A percentile compares a stretch with the other conserved stretches of the same genome.
phyloP scores from a whole-genome alignment of 2,113 vertebrate species.

The Caranx melampygus region DNA sequence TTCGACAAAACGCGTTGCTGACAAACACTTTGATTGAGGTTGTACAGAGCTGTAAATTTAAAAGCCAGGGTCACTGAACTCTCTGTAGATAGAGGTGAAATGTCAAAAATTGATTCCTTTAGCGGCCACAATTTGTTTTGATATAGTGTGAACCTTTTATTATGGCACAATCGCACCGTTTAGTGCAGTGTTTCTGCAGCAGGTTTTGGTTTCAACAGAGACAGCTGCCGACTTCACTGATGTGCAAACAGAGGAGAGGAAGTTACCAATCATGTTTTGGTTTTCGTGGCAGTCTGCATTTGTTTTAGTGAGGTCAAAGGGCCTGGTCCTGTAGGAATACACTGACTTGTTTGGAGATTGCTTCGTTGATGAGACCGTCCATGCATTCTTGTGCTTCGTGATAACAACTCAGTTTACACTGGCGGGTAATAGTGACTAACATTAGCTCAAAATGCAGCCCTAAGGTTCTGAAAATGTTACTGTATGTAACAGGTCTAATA shows the following conservation, averaged over 20 bases:
- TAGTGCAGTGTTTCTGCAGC: conserved; percentile 19
- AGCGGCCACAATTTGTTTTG: conserved; percentile 78
- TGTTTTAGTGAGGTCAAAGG: conserved; percentile 45
- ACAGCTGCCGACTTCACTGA: conserved; percentile 1
- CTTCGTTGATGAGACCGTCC: conserved; percentile 11
- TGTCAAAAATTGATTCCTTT: conserved; percentile 84
- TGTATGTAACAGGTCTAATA: neutral
- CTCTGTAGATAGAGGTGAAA: conserved; percentile 78
- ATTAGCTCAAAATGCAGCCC: neutral
- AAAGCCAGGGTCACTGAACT: conserved; percentile 77
- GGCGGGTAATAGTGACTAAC: neutral
- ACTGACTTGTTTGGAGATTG: neutral
- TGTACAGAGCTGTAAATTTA: conserved; percentile 76
- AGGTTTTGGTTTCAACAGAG: conserved; percentile 19
- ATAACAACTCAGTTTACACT: neutral
- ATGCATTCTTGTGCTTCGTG: neutral
- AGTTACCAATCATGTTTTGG: conserved; percentile 27
- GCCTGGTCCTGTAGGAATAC: conserved; percentile 11
- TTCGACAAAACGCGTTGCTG: conserved; percentile 68
- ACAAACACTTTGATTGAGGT: conserved; percentile 77
- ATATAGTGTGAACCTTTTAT: conserved; percentile 69
- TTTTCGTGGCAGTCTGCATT: conserved; percentile 17
- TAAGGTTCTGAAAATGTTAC: neutral
- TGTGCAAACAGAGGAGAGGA: conserved; percentile 8
- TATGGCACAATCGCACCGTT: conserved; percentile 45